A percentile compares a stretch with the other conserved stretches of the same genome.
phyloP scores from a whole-genome alignment of 2,888 invertebrate genomes.

The Halictus quadricinctus region DNA sequence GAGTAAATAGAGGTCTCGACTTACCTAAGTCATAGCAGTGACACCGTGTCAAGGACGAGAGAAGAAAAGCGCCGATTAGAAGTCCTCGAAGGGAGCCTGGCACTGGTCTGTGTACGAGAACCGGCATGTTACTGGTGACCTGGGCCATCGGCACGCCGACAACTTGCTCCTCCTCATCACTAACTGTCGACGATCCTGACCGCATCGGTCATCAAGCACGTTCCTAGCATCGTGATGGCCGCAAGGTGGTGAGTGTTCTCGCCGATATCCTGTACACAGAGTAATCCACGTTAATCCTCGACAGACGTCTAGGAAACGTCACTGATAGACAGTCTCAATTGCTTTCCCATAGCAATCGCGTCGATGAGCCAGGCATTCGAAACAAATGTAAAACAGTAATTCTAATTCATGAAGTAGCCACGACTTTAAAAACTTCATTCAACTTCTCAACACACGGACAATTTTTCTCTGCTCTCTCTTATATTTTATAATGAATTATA shows the following conservation, averaged over 20 bases:
- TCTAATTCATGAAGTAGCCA: not conserved
- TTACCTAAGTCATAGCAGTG: constrained; percentile 76
- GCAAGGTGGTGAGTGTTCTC: constrained; percentile 64
- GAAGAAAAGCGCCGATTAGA: constrained; percentile 71
- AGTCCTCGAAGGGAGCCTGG: constrained; percentile 73
- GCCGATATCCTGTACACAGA: constrained; percentile 65
- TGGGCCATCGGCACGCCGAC: constrained; percentile 74
- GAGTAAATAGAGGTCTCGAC: constrained; percentile 44
- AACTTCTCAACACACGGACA: not conserved
- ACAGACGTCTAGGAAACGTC: constrained; percentile 42
- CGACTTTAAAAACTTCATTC: not conserved
- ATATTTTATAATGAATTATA: not conserved
- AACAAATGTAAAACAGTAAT: not conserved
- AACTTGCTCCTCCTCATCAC: constrained; percentile 78
- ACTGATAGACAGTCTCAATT: constrained; percentile 23
- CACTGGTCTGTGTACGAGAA: constrained; percentile 70
- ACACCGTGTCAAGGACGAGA: constrained; percentile 72
- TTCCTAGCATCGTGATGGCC: constrained; percentile 68
- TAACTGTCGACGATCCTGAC: constrained; percentile 70
- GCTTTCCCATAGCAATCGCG: not conserved
- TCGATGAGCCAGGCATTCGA: not conserved
- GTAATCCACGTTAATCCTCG: constrained; percentile 63
- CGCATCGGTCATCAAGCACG: constrained; percentile 69
- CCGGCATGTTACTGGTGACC: constrained; percentile 78
- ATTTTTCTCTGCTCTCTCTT: not conserved